Base-by-base conservation (phyloP, 2,113 vertebrate genomes). In the Cichladusa arquata region DNA sequence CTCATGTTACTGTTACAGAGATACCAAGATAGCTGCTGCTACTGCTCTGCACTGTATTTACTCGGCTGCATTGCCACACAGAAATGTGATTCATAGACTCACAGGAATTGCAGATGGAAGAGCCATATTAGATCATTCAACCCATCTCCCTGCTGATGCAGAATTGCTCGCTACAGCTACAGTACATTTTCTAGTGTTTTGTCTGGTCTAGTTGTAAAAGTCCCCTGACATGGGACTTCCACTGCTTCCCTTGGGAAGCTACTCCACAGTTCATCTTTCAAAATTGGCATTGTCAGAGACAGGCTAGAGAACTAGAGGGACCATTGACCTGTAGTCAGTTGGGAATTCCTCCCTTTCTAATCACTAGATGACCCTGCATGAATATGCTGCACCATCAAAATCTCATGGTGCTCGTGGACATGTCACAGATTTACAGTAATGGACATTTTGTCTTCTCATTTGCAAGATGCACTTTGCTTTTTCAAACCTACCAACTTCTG, bases 81-180 rank as follows among this genome's bases (percentile, higher is more conserved):
- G 90, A 96, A 96, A 96, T 95, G 94, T 97, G 93, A 96, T 94
- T 96, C 94, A 96, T 84, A 93, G 95, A 90, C 92, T 97, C 92
- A 13, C 93, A 97, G 93, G 93, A 95, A 93, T 79, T 96, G 93
- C 90, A 95, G 90, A 96, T 93, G 95, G 90, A 94, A 97, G 95
- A 96, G 92, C 88, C 88, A 83, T 96, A 96, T 94, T 94, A 97
- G 92, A 96, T 96, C 93, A 93, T 95, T 95, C 95, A 94, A 72
- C 93, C 76, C 93, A 92, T 96, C 93, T 96, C 95, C 56, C 45
- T 86, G 80, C 92, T 96, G 86, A 94, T 93, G 80, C 80, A 92
- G 80, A 94, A 95, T 95, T 96, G 88, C 72, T 93, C 0, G 1
- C 72, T 96, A 94, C 72, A 90, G 90, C 82, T 91, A 90, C 69